Percentiles rank a stretch among this genome's conserved stretches.
Evolutionary conservation across 2,797 vertebrate species (phyloP).

Genomic region (Babyrousa celebensis): DNA sequence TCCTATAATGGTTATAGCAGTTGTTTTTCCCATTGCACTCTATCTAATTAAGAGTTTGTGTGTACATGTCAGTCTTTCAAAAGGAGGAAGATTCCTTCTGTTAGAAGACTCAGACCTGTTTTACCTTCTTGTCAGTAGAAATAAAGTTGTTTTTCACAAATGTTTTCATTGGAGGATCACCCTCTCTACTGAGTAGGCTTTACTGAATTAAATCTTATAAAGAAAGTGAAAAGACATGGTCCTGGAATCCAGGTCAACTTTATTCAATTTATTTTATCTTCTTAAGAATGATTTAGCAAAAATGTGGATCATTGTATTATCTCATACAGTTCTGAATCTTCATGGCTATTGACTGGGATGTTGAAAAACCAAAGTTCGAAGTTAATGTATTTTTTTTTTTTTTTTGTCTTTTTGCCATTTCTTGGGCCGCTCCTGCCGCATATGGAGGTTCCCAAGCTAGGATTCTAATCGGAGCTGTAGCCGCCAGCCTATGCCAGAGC

Average conservation of each 20-base stretch:
- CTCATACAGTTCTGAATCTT: background rate
- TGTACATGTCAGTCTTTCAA: background rate
- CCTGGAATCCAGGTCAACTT: background rate
- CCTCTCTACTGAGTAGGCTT: background rate
- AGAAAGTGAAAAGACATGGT: background rate
- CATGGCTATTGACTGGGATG: background rate
- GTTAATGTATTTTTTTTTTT: conserved; percentile 56
- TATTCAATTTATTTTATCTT: background rate
- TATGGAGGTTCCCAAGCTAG: no score
- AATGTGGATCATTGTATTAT: background rate
- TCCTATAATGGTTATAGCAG: background rate
- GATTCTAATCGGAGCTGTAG: no score
- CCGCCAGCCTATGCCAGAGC: no score
- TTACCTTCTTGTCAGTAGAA: background rate
- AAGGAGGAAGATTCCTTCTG: background rate
- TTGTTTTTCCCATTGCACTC: background rate
- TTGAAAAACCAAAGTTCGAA: background rate
- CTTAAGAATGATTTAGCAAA: background rate
- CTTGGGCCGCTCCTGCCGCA: no score
- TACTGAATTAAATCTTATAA: background rate
- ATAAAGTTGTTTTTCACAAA: background rate
- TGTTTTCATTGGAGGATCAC: background rate
- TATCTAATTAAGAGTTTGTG: background rate
- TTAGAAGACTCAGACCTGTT: background rate
- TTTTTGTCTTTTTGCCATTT: background rate